phyloP scores from a whole-genome alignment of 1,140 invertebrate genomes.

The Nasonia vitripennis region DNA sequence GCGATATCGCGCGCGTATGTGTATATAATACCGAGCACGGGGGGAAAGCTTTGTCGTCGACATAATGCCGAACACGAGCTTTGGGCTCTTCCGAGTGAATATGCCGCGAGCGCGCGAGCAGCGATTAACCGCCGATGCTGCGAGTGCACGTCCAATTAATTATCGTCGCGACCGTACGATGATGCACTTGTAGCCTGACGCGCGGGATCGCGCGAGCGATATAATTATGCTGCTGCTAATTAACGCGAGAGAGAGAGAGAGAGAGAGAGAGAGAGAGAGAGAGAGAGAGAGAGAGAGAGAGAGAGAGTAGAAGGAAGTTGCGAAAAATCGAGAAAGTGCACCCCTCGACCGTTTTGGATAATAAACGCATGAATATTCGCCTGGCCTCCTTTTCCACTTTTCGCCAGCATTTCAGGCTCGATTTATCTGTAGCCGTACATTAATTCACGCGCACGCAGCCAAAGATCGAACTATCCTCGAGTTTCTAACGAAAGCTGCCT shows the following conservation, averaged over 20 bases:
- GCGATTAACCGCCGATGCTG: slow-evolving; percentile 32
- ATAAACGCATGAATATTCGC: slow-evolving; percentile 18
- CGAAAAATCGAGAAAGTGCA: slow-evolving; percentile 12
- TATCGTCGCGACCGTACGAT: slow-evolving; percentile 6
- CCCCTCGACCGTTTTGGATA: background rate
- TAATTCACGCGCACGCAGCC: background rate
- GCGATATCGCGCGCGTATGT: background rate
- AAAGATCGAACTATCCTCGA: no score
- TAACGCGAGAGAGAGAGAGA: background rate
- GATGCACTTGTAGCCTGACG: background rate
- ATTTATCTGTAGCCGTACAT: slow-evolving; percentile 17
- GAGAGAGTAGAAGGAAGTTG: no score
- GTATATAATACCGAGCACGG: background rate
- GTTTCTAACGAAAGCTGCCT: no score
- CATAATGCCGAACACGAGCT: background rate
- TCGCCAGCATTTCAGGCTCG: slow-evolving; percentile 9
- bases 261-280: no score
- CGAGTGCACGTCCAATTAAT: slow-evolving; percentile 39
- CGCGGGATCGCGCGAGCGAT: background rate
- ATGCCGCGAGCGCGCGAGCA: background rate
- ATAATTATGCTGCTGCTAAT: slow-evolving; percentile 20
- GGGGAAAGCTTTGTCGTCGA: background rate
- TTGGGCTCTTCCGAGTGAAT: slow-evolving; percentile 26
- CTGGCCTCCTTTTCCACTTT: slow-evolving; percentile 36
- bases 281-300: no score